Percentiles rank a stretch among this genome's conserved stretches.
Evolutionary conservation across 2,797 vertebrate species (phyloP).

Genomic region (Argyrosomus regius): DNA sequence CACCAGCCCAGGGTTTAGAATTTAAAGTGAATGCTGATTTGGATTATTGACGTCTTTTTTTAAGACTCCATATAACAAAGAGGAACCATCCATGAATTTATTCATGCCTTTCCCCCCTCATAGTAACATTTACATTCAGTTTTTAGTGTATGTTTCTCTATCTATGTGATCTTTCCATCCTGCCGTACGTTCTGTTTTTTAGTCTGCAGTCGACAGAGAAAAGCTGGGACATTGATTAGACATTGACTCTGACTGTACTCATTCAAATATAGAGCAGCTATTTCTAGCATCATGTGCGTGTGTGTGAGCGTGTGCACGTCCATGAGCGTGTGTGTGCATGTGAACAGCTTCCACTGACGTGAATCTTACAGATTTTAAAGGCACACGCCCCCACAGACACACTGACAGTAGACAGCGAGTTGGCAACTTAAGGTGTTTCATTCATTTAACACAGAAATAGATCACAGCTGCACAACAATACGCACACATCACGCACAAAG

Average conservation of each 20-base stretch:
- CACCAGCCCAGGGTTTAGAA: neutral
- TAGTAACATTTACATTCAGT: neutral
- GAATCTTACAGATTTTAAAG: conserved; percentile 65
- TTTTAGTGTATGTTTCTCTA: conserved; percentile 11
- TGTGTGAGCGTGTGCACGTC: neutral
- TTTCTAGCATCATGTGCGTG: conserved; percentile 63
- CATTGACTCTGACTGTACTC: conserved; percentile 78
- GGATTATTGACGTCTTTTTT: conserved; percentile 10
- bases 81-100: neutral
- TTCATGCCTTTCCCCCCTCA: neutral
- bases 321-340: conserved; percentile 40
- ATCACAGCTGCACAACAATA: conserved; percentile 34
- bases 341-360: conserved; percentile 60
- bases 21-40: conserved; percentile 20
- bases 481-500: conserved; percentile 9
- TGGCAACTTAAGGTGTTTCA: conserved; percentile 37
- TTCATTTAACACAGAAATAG: conserved; percentile 35
- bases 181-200: conserved; percentile 36
- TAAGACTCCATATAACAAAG: neutral
- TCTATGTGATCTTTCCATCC: conserved; percentile 22
- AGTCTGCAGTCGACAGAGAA: conserved; percentile 50
- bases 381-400: conserved; percentile 47
- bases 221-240: conserved; percentile 76
- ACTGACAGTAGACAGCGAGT: conserved; percentile 40
- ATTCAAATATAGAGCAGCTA: conserved; percentile 83